Evolutionary conservation across 2,888 invertebrate species (phyloP), one percentile per base, ranked within the genome.

Genomic region (Gasteruption jaculator): DNA sequence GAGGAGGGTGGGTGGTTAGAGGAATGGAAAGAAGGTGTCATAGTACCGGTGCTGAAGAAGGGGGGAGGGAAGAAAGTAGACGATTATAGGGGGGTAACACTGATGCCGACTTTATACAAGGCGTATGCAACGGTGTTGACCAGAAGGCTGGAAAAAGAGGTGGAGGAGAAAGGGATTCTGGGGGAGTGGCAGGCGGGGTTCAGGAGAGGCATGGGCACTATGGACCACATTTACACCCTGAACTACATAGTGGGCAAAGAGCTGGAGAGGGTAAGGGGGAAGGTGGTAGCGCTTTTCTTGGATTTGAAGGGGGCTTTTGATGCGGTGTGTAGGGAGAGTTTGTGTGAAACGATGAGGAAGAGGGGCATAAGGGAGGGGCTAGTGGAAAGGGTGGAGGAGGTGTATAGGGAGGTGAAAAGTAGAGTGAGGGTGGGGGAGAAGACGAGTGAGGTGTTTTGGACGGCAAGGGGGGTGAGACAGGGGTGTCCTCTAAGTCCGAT

Each of bases 261-360:
- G 15, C 10, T 39, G 6, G 16, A 7, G 5, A 38, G 14, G 14
- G 26, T 11, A 21, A 24, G 18, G 19, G 25, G 38, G 16, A 41
- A 6, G 7, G 4, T 41, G 25, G 21, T 16, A 18, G 25, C 24
- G 18, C 11, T 18, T 8, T 40, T 40, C 16, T 10, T 41, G 4
- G 38, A 41, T 11, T 22, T 41, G 10, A 41, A 26, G 38, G 41
- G 37, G 10, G 41, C 24, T 4, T 41, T 41, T 14, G 38, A 41
- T 22, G 20, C 38, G 10, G 38, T 41, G 25, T 11, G 39, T 11
- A 41, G 38, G 20, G 16, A 16, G n/a, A 20, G 10, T 7, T 12
- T 41, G 25, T 12, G 12, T 20, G 22, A 39, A 18, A 16, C 14
- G n/a, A 7, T 41, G 37, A 8, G 16, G 38, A 20, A 20, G 5